Conservation (phyloP, 2,797 vertebrate species). For the Scarus forsteni region DNA sequence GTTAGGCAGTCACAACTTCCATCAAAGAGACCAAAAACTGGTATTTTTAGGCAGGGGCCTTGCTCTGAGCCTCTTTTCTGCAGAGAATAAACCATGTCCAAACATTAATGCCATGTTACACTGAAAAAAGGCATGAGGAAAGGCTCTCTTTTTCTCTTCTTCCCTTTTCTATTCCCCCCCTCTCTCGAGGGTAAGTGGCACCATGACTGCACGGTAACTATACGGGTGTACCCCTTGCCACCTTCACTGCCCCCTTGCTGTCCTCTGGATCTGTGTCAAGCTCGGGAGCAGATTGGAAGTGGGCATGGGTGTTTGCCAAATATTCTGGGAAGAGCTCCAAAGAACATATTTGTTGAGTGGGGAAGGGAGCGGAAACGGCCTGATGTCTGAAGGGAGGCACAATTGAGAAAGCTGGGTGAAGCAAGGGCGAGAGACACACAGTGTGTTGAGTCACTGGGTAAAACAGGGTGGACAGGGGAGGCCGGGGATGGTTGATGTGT, state of each 20-base stretch:
- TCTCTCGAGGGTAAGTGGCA: constrained; percentile 28
- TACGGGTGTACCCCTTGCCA: constrained; percentile 57
- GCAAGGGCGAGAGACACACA: constrained; percentile 75
- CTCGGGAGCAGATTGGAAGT: constrained; percentile 78
- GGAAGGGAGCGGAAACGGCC: constrained; percentile 84
- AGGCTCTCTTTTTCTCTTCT: constrained; percentile 1
- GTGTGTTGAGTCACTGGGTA: constrained; percentile 53
- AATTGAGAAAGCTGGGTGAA: constrained; percentile 77
- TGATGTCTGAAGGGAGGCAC: constrained; percentile 76
- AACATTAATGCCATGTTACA: constrained; percentile 62
- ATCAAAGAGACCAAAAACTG: constrained; percentile 67
- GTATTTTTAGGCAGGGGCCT: constrained; percentile 69
- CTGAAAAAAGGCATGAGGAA: constrained; percentile 39
- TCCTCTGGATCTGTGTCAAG: constrained; percentile 82
- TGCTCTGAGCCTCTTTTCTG: constrained; percentile 46
- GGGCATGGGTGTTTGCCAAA: constrained; percentile 81
- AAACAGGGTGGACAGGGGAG: constrained; percentile 24
- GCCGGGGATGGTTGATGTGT: constrained; percentile 2
- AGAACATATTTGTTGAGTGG: constrained; percentile 89
- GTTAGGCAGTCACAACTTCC: constrained; percentile 72
- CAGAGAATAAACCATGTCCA: constrained; percentile 65
- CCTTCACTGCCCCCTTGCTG: constrained; percentile 72
- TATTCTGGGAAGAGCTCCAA: constrained; percentile 88
- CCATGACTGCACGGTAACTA: constrained; percentile 56
- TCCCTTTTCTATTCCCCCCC: constrained; percentile 6